Conservation (phyloP, 2,113 vertebrate species). For the Ivindomyrus marchei region DNA sequence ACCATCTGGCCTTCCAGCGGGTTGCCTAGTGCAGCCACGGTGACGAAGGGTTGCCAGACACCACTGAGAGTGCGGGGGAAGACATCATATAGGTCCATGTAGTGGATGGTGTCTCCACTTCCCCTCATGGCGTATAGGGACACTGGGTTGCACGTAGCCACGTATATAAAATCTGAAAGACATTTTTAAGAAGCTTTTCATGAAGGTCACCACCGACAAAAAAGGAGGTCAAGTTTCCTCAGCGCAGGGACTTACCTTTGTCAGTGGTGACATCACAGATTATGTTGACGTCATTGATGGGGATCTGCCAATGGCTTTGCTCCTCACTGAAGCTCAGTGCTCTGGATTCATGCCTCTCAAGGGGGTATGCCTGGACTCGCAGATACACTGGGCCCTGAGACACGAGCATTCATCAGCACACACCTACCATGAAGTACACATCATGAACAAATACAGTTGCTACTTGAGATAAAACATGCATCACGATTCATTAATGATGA, state of each 20-base stretch:
- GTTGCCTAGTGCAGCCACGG: conserved; percentile 72
- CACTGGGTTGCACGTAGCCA: conserved; percentile 84
- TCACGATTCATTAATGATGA: neutral
- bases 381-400: conserved; percentile 79
- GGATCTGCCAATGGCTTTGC: conserved; percentile 78
- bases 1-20: conserved; percentile 83
- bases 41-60: conserved; percentile 85
- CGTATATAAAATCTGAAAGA: conserved; percentile 64
- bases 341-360: conserved; percentile 74
- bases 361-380: conserved; percentile 75
- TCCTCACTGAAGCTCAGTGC: conserved; percentile 84
- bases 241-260: conserved; percentile 61
- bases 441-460: neutral
- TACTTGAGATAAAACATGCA: neutral
- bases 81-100: conserved; percentile 80
- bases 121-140: conserved; percentile 76
- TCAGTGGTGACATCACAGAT: conserved; percentile 75
- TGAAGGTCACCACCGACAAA: neutral
- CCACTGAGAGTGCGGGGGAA: conserved; percentile 78
- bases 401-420: neutral
- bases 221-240: neutral
- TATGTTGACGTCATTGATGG: conserved; percentile 81
- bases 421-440: neutral
- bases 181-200: neutral
- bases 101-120: conserved; percentile 58